These are phyloP conservation scores for Leontocebus nigricollis DNA, from an alignment of 2,797 vertebrate genomes.

Conservation along the genomic window DNA sequence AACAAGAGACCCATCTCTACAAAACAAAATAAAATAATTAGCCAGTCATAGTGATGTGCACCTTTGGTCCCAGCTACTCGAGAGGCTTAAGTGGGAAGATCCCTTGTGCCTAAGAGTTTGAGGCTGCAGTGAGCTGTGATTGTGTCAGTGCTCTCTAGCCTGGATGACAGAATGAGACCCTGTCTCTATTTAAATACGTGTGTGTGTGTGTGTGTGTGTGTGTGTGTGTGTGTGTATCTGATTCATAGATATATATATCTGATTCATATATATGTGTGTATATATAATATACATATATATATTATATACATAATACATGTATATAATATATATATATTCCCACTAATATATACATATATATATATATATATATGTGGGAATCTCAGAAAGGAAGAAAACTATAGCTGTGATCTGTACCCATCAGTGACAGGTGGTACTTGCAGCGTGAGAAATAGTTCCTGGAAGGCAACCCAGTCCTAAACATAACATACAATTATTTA, in stretches of 20 bases:
- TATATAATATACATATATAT: too few species aligned
- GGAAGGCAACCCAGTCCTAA: not conserved
- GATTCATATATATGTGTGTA: too few species aligned
- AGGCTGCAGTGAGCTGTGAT: not conserved
- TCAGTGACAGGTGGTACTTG: not conserved
- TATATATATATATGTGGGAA: too few species aligned
- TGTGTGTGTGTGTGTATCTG: too few species aligned
- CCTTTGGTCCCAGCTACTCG: not conserved
- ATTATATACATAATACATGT: too few species aligned
- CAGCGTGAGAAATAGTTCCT: not conserved
- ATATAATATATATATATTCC: too few species aligned
- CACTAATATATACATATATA: too few species aligned
- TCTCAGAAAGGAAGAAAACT: not conserved
- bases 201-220: too few species aligned
- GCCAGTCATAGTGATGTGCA: not conserved
- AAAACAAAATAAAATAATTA: not conserved
- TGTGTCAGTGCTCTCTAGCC: not conserved
- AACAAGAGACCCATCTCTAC: not conserved
- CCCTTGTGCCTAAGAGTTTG: not conserved
- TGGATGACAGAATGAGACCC: not conserved
- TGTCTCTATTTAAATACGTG: too few species aligned
- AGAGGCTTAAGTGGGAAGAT: not conserved
- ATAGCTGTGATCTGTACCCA: not conserved
- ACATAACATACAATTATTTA: not conserved
- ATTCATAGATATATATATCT: too few species aligned